Evolutionary conservation across 2,797 vertebrate species (phyloP).

Genomic region (Dicrostonyx torquatus): DNA sequence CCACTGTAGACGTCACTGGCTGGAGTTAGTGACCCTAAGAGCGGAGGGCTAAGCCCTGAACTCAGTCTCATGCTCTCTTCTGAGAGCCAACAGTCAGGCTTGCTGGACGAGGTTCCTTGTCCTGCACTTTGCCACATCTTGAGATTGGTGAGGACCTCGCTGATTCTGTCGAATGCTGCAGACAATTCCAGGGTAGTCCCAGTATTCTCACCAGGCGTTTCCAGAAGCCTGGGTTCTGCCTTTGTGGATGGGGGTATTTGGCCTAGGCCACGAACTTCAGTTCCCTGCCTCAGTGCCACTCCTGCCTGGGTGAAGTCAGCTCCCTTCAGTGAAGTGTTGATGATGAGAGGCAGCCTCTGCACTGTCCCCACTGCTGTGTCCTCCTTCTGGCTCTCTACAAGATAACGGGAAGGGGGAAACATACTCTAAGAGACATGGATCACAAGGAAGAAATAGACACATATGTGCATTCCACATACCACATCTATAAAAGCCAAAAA

Average conservation of each 20-base stretch:
- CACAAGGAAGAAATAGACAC: background rate
- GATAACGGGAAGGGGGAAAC: background rate
- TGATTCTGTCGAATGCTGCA: background rate
- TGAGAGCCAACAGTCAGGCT: background rate
- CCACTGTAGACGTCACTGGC: background rate
- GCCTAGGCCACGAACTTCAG: background rate
- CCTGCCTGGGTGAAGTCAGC: constrained; percentile 1
- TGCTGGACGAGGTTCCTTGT: background rate
- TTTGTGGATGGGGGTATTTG: background rate
- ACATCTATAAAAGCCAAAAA: background rate
- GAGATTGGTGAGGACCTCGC: background rate
- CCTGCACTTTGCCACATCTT: background rate
- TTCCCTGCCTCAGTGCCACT: background rate
- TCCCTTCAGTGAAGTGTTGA: background rate
- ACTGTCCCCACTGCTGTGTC: background rate
- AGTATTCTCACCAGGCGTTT: background rate
- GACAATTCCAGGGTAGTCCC: background rate
- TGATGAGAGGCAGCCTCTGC: background rate
- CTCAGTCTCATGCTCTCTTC: background rate
- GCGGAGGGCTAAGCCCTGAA: background rate
- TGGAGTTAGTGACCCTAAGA: background rate
- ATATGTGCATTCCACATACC: no score
- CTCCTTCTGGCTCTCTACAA: constrained; percentile 46
- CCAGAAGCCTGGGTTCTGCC: background rate
- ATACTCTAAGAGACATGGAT: background rate